Evolutionary conservation across 2,113 vertebrate genomes (phyloP).

Genomic region (rat (Rattus norvegicus)): DNA sequence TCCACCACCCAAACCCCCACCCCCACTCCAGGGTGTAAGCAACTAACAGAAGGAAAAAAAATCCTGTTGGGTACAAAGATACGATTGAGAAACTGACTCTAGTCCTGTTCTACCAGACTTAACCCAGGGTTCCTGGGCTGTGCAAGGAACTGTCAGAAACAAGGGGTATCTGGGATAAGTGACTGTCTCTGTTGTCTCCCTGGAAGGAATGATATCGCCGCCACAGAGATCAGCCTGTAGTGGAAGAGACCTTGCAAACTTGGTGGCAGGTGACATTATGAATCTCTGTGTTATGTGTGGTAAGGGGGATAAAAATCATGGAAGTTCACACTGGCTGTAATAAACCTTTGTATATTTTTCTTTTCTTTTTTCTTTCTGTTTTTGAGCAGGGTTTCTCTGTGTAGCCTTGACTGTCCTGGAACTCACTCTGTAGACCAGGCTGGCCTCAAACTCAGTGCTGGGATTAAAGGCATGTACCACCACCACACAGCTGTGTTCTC

Average conservation of each 20-base stretch:
- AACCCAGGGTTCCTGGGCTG: not conserved
- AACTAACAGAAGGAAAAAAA: not conserved
- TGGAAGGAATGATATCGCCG: not conserved
- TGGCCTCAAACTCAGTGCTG: not conserved
- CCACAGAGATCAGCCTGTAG: slow-evolving; percentile 38
- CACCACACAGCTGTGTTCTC: no score
- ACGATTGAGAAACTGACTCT: slow-evolving; percentile 18
- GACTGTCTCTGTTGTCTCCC: not conserved
- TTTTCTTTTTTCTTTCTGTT: not conserved
- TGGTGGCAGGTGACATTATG: slow-evolving; percentile 49
- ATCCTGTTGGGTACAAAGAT: slow-evolving; percentile 32
- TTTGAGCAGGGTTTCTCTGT: no score
- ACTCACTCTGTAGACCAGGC: not conserved
- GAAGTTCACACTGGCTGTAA: slow-evolving; percentile 62
- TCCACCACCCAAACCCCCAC: no score
- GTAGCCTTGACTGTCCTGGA: no score
- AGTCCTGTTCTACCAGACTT: not conserved
- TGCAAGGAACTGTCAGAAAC: not conserved
- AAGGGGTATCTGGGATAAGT: no score
- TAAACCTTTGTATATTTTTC: not conserved
- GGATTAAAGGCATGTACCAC: no score
- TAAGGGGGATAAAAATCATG: slow-evolving; percentile 38
- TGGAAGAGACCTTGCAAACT: slow-evolving; percentile 67
- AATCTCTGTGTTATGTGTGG: slow-evolving; percentile 40
- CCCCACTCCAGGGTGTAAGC: not conserved